A percentile compares a stretch with the other conserved stretches of the same genome.
Evolutionary conservation across 2,888 invertebrate species (phyloP).

Genomic region (Melanchra persicariae): DNA sequence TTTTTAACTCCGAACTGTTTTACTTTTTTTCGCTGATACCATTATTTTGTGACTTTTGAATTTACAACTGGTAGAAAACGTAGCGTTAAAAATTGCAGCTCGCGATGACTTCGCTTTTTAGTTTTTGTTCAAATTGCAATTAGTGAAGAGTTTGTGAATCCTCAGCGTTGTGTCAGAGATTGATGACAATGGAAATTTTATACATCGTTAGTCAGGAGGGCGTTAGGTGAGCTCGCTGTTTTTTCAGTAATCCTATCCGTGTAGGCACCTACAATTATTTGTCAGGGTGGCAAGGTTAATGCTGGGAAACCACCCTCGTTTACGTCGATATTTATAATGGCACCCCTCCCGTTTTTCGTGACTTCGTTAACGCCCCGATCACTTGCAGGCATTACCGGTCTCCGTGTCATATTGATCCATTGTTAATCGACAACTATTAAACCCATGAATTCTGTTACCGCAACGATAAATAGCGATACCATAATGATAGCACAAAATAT

Average conservation of each 20-base stretch:
- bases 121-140: constrained; percentile 90
- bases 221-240: constrained; percentile 88
- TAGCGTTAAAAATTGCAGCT: constrained; percentile 85
- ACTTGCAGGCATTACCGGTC: constrained; percentile 56
- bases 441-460: constrained; percentile 81
- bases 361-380: constrained; percentile 60
- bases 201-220: constrained; percentile 89
- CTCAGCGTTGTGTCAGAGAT: constrained; percentile 90
- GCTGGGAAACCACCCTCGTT: constrained; percentile 71
- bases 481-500: constrained; percentile 76
- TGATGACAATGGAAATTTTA: constrained; percentile 91
- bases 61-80: constrained; percentile 81
- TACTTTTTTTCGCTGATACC: constrained; percentile 67
- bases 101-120: constrained; percentile 88
- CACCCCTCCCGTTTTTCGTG: constrained; percentile 53
- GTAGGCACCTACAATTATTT: constrained; percentile 81
- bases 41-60: constrained; percentile 72
- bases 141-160: constrained; percentile 90
- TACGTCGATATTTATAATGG: constrained; percentile 70
- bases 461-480: constrained; percentile 78
- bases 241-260: constrained; percentile 87
- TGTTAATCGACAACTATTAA: constrained; percentile 80
- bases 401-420: constrained; percentile 67
- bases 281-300: constrained; percentile 77
- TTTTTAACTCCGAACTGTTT: constrained; percentile 55